These are phyloP conservation scores for Temnothorax ravouxi DNA, from an alignment of 2,888 invertebrate species.

Conservation along the genomic window DNA sequence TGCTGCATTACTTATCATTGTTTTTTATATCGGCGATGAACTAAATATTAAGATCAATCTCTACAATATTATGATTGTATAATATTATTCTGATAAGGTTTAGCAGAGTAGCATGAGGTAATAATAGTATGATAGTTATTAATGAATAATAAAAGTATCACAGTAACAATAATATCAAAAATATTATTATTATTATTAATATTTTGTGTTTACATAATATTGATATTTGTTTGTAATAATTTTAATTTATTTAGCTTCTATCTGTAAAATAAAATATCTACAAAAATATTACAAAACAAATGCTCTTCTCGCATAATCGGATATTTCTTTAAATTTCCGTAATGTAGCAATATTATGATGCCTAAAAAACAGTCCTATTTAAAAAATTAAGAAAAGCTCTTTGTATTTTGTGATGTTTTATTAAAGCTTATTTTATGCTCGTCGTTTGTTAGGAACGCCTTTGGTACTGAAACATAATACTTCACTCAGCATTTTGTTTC, in stretches of 20 bases:
- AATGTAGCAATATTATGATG: neutral
- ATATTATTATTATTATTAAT: neutral
- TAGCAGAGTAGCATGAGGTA: neutral
- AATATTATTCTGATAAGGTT: neutral
- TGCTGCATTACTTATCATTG: no score
- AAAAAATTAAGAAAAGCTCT: neutral
- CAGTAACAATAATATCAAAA: neutral
- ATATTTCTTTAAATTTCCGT: neutral
- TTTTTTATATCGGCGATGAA: constrained; percentile 20
- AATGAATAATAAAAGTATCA: neutral
- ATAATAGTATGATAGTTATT: neutral
- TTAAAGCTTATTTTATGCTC: neutral
- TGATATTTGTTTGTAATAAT: neutral
- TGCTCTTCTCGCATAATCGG: no score
- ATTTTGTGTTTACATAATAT: neutral
- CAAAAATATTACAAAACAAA: neutral
- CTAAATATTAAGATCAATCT: constrained; percentile 15
- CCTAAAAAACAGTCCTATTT: neutral
- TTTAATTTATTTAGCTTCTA: neutral
- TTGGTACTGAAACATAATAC: neutral
- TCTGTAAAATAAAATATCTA: neutral
- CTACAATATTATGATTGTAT: neutral
- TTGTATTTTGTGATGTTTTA: neutral
- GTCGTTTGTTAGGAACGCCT: neutral
- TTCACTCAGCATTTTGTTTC: constrained; percentile 1